Percentiles rank a stretch among this genome's conserved stretches.
These are phyloP conservation scores for Paramormyrops hopkinsi DNA, from an alignment of 2,797 vertebrate species.

Conservation along the genomic window DNA sequence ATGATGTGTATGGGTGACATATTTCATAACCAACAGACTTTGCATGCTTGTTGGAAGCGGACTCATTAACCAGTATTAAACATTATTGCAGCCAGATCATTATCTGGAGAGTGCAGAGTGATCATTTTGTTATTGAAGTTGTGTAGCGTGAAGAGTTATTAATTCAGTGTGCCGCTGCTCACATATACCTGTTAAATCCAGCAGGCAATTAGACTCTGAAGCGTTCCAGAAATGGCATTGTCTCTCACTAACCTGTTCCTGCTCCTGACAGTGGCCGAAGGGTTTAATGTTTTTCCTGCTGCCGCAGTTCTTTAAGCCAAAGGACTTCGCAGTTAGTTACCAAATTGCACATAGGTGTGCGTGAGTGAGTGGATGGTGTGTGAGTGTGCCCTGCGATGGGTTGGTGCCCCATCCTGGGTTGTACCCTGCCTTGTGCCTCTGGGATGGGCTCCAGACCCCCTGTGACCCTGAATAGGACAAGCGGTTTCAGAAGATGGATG, in stretches of 20 bases:
- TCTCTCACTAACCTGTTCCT: neutral
- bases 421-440: neutral
- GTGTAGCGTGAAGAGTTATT: neutral
- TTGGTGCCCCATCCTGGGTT: neutral
- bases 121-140: neutral
- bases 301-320: neutral
- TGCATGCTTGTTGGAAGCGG: neutral
- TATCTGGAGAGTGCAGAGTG: neutral
- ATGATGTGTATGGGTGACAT: neutral
- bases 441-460: neutral
- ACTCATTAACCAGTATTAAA: neutral
- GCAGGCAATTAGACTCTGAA: neutral
- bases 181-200: neutral
- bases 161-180: neutral
- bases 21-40: neutral
- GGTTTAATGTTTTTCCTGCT: neutral
- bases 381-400: neutral
- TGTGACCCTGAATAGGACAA: neutral
- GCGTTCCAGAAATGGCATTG: neutral
- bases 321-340: neutral
- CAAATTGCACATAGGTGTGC: neutral
- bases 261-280: neutral
- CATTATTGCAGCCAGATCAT: conserved; percentile 1
- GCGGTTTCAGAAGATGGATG: neutral
- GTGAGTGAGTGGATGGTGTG: neutral